These are phyloP conservation scores for Cryptoleucopteryx plumbea DNA, from an alignment of 2,113 vertebrate genomes.

Conservation along the genomic window DNA sequence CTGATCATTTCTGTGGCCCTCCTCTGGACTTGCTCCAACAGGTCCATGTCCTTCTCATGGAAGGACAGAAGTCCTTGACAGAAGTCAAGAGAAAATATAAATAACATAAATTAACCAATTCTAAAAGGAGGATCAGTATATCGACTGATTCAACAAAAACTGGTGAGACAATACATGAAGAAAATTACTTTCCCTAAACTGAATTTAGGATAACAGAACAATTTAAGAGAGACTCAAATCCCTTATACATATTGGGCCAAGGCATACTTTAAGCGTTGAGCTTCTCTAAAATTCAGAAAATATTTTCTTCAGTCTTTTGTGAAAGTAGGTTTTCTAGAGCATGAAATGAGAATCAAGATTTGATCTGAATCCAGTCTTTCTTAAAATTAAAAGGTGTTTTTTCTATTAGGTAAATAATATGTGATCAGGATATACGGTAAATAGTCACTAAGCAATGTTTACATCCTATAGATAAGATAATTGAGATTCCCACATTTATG, in stretches of 20 bases:
- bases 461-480: background rate
- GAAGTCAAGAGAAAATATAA: background rate
- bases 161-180: background rate
- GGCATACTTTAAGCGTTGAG: background rate
- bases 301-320: background rate
- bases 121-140: background rate
- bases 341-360: background rate
- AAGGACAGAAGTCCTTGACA: background rate
- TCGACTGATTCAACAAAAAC: background rate
- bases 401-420: background rate
- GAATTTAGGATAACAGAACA: background rate
- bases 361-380: background rate
- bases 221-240: background rate
- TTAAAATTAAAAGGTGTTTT: background rate
- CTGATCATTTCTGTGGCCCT: accelerated
- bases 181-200: background rate
- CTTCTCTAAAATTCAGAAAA: background rate
- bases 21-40: too few species aligned
- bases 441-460: background rate
- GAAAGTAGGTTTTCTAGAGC: background rate
- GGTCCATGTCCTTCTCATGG: too few species aligned
- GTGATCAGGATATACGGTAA: background rate
- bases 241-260: background rate
- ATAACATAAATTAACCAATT: background rate
- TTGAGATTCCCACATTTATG: background rate